Conservation (phyloP, 2,113 vertebrate genomes). For the Sorex fumeus region DNA sequence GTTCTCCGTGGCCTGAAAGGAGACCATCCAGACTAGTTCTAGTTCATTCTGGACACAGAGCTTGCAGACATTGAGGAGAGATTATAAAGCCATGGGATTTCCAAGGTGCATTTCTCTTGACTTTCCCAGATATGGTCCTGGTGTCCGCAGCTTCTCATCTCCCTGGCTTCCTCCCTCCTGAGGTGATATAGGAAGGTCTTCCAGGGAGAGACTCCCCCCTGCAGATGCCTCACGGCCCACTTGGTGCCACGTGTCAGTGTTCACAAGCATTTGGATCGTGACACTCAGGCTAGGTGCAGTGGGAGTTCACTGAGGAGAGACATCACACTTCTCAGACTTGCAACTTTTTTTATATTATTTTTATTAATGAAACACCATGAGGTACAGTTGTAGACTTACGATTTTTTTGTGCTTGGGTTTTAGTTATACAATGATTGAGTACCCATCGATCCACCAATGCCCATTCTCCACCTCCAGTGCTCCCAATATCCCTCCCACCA, state of each 20-base stretch:
- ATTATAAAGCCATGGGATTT: background rate
- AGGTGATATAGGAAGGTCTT: background rate
- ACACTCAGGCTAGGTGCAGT: background rate
- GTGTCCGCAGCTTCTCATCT: background rate
- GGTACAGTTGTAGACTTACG: too few relatives aligned
- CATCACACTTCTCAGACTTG: background rate
- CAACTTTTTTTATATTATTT: too few relatives aligned
- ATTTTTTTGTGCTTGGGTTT: too few relatives aligned
- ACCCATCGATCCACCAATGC: too few relatives aligned
- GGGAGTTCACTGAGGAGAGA: background rate
- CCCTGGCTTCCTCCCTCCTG: background rate
- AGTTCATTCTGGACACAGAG: background rate
- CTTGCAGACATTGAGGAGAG: too few relatives aligned
- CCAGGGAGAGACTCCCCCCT: too few relatives aligned
- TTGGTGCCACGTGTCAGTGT: background rate
- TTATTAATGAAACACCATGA: too few relatives aligned
- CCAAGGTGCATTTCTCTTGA: background rate
- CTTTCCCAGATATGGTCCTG: background rate
- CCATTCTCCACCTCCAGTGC: too few relatives aligned
- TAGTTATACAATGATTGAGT: too few relatives aligned
- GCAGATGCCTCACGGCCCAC: background rate
- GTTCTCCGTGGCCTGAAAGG: background rate
- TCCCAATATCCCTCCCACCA: too few relatives aligned
- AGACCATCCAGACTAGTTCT: background rate
- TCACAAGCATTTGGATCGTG: background rate